Evolutionary conservation across 2,113 vertebrate species (phyloP).

Genomic region (Psilopsiagon aurifrons): DNA sequence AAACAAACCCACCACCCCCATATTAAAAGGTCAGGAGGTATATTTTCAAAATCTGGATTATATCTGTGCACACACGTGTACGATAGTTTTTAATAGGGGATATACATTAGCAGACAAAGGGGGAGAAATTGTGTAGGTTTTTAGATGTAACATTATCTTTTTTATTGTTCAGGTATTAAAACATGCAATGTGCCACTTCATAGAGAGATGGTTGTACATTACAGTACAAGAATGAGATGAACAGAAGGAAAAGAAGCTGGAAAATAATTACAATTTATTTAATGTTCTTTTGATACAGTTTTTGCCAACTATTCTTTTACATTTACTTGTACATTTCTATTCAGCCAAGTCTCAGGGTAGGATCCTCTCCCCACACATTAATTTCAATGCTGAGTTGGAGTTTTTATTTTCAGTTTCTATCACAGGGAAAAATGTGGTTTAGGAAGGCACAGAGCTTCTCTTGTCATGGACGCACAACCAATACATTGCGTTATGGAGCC

Average conservation of each 20-base stretch:
- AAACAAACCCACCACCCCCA: rapidly evolving
- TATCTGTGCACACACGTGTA: background rate
- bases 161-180: background rate
- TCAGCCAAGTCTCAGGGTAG: background rate
- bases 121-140: background rate
- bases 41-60: background rate
- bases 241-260: background rate
- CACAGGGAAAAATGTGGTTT: background rate
- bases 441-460: background rate
- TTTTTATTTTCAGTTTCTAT: background rate
- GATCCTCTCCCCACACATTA: rapidly evolving
- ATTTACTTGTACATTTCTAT: background rate
- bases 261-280: background rate
- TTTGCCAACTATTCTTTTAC: background rate
- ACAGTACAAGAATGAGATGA: background rate
- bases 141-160: background rate
- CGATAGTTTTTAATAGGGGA: background rate
- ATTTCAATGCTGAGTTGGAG: background rate
- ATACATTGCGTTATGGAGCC: background rate
- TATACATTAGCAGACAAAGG: background rate
- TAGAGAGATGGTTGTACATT: background rate
- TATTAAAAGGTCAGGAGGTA: background rate
- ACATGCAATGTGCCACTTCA: background rate
- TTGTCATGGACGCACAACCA: background rate
- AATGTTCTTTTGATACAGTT: background rate